These are phyloP conservation scores for Plagodis dolabraria DNA, from an alignment of 2,888 invertebrate species.

Conservation along the genomic window DNA sequence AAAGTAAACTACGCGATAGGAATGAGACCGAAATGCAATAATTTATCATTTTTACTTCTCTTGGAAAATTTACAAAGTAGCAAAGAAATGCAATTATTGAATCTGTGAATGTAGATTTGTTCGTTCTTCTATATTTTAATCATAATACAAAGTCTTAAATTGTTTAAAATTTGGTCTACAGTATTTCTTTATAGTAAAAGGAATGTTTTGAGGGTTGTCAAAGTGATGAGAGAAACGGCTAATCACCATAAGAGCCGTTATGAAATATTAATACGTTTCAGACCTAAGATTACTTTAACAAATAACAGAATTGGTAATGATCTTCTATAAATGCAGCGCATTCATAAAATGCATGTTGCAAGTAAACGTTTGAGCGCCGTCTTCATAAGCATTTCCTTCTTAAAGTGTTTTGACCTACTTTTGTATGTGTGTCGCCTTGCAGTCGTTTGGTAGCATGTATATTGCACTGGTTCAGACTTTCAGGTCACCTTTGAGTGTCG, in stretches of 20 bases:
- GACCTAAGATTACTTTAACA: no score
- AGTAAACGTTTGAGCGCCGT: slow-evolving; percentile 16
- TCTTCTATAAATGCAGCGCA: not conserved
- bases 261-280: no score
- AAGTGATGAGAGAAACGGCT: no score
- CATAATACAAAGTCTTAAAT: no score
- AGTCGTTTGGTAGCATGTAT: slow-evolving; percentile 18
- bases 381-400: slow-evolving; percentile 15
- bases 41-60: slow-evolving; percentile 5
- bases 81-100: not conserved
- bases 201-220: no score
- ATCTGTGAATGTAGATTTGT: not conserved
- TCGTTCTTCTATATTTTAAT: no score
- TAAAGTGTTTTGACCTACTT: slow-evolving; percentile 28
- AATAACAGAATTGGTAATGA: not conserved
- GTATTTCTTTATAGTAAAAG: no score
- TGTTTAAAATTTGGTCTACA: no score
- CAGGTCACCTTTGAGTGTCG: slow-evolving; percentile 28
- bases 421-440: slow-evolving; percentile 21
- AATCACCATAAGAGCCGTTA: no score
- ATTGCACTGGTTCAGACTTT: slow-evolving; percentile 25
- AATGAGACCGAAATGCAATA: slow-evolving; percentile 4
- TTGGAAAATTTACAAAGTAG: slow-evolving; percentile 2
- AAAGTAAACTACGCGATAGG: slow-evolving; percentile 18
- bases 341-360: slow-evolving; percentile 8